Percentiles rank a stretch among this genome's conserved stretches.
phyloP scores from a whole-genome alignment of 2,797 vertebrate genomes.

The Sciaenops ocellatus region DNA sequence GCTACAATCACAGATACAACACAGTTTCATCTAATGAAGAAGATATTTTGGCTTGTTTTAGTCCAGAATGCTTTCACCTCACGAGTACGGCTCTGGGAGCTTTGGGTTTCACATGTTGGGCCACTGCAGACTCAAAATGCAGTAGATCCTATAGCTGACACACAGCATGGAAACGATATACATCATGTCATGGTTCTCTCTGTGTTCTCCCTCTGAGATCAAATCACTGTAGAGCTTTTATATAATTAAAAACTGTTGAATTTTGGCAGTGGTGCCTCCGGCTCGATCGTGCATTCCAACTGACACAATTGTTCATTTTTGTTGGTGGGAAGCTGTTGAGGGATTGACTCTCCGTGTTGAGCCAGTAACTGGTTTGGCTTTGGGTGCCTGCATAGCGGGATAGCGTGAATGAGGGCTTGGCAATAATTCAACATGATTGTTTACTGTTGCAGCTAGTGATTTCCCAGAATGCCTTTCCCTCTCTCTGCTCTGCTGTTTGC shows the following conservation, averaged over 20 bases:
- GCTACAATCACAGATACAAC: neutral
- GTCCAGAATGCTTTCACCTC: conserved; percentile 2
- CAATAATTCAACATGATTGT: neutral
- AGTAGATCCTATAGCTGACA: neutral
- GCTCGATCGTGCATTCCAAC: neutral
- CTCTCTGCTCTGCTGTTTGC: neutral
- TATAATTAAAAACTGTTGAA: neutral
- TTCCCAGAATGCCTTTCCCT: neutral
- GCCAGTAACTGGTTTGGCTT: neutral
- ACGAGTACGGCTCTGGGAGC: neutral
- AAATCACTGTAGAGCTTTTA: neutral
- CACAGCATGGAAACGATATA: neutral
- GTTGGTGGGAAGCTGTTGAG: conserved; percentile 8
- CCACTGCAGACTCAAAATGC: neutral
- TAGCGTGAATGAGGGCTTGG: neutral
- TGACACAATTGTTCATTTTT: neutral
- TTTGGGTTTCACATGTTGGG: neutral
- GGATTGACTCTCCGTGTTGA: neutral
- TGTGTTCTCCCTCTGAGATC: too few species aligned
- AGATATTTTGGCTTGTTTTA: neutral
- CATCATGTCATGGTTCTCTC: neutral
- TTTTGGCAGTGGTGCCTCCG: neutral
- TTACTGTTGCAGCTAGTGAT: neutral
- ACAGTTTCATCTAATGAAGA: neutral
- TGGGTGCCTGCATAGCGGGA: neutral